Evolutionary conservation across 2,113 vertebrate species (phyloP).

Genomic region (Perca schrenkii): DNA sequence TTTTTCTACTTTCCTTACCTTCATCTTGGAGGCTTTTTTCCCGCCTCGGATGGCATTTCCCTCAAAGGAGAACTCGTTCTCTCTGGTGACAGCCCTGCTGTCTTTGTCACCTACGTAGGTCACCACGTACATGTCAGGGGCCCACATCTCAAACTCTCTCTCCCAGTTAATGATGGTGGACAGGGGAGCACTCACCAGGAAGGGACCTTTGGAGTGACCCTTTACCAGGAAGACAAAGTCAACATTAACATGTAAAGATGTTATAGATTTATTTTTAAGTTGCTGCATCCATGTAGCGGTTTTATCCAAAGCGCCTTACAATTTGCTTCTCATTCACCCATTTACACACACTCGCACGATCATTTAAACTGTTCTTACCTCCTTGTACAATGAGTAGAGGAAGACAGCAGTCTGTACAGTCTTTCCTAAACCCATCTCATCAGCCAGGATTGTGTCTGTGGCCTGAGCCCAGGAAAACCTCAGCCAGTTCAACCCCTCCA

Average conservation of each 20-base stretch:
- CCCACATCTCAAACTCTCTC: slow-evolving; percentile 99
- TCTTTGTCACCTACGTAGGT: slow-evolving; percentile 97
- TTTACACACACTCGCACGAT: too few species aligned
- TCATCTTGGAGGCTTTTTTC: slow-evolving; percentile 97
- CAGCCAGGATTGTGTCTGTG: slow-evolving; percentile 97
- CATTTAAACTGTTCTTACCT: slow-evolving; percentile 82
- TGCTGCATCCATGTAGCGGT: neutral
- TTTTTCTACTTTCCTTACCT: slow-evolving; percentile 80
- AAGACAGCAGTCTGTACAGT: slow-evolving; percentile 98
- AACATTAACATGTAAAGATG: neutral
- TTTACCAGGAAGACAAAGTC: slow-evolving; percentile 57
- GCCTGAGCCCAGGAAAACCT: slow-evolving; percentile 99
- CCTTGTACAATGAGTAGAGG: slow-evolving; percentile 96
- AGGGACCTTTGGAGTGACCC: slow-evolving; percentile 98
- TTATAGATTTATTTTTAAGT: neutral
- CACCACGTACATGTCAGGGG: slow-evolving; percentile 98
- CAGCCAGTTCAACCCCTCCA: slow-evolving; percentile 98
- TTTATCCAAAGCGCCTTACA: neutral
- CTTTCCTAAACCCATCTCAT: slow-evolving; percentile 98
- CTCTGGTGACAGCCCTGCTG: slow-evolving; percentile 96
- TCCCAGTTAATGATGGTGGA: slow-evolving; percentile 99
- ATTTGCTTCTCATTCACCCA: neutral
- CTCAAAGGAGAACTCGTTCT: slow-evolving; percentile 98
- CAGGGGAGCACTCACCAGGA: slow-evolving; percentile 95
- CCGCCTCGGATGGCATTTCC: slow-evolving; percentile 96